Conservation (phyloP, 2,888 invertebrate species). For the Leucophora obtusa region DNA sequence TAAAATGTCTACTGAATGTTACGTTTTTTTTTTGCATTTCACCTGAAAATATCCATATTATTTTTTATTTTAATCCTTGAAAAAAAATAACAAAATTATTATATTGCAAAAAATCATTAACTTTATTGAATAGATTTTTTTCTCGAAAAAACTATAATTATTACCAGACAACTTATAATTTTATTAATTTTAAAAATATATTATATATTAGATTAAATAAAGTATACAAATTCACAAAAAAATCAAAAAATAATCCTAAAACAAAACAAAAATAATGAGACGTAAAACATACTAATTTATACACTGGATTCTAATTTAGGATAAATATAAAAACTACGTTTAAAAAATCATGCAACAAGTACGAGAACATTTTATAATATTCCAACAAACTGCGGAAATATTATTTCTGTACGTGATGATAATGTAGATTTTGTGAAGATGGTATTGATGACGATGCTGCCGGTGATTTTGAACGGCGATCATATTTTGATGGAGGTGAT, state of each 20-base stretch:
- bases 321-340: slow-evolving; percentile 12
- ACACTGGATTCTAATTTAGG: slow-evolving; percentile 31
- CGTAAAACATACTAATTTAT: slow-evolving; percentile 43
- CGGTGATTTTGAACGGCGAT: slow-evolving; percentile 51
- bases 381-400: slow-evolving; percentile 47
- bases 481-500: slow-evolving; percentile 48
- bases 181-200: slow-evolving; percentile 45
- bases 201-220: slow-evolving; percentile 33
- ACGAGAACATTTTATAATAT: slow-evolving; percentile 17
- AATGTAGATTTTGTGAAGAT: slow-evolving; percentile 34
- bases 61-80: no score
- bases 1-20: no score
- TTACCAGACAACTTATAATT: slow-evolving; percentile 24
- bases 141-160: slow-evolving; percentile 33
- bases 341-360: slow-evolving; percentile 49
- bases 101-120: slow-evolving; percentile 13
- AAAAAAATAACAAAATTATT: no score
- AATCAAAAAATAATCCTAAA: slow-evolving; percentile 49
- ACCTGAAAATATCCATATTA: no score
- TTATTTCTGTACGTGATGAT: slow-evolving; percentile 58
- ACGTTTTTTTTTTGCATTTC: no score
- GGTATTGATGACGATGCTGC: slow-evolving; percentile 12
- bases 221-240: slow-evolving; percentile 54
- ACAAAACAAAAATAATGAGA: slow-evolving; percentile 55
- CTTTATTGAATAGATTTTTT: slow-evolving; percentile 40